phyloP scores from a whole-genome alignment of 2,888 invertebrate genomes.

The Stramonita haemastoma region DNA sequence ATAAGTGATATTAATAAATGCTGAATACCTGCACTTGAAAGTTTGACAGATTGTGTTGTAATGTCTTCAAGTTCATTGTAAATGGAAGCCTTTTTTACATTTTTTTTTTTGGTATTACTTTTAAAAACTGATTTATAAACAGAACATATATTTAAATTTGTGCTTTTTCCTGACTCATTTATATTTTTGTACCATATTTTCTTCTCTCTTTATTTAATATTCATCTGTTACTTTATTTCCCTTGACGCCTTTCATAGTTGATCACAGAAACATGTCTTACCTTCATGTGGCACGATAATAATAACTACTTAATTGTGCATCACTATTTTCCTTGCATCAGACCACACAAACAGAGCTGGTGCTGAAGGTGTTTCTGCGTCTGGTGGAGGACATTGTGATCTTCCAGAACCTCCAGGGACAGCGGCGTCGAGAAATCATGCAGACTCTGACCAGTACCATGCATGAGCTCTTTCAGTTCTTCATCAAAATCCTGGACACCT shows the following conservation, averaged over 20 bases:
- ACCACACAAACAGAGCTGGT: conserved; percentile 91
- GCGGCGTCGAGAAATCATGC: conserved; percentile 92
- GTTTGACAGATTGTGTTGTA: no score
- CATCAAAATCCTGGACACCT: conserved; percentile 57
- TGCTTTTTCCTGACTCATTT: no score
- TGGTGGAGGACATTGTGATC: conserved; percentile 95
- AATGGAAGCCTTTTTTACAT: no score
- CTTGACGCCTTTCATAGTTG: neutral
- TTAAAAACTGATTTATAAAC: no score
- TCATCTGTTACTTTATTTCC: neutral
- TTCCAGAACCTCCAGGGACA: conserved; percentile 90
- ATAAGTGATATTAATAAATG: no score
- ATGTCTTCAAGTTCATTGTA: no score
- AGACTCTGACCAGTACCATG: conserved; percentile 90
- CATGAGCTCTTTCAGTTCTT: conserved; percentile 87
- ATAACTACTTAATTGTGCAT: no score
- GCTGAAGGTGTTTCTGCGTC: conserved; percentile 89
- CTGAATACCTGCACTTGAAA: no score
- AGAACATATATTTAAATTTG: no score
- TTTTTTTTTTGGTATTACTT: no score
- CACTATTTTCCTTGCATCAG: conserved; percentile 57
- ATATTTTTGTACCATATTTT: neutral
- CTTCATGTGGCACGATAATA: no score
- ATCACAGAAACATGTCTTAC: neutral
- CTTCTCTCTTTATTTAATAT: neutral